Evolutionary conservation across 2,113 vertebrate species (phyloP).

Genomic region (Ciconia boyciana): DNA sequence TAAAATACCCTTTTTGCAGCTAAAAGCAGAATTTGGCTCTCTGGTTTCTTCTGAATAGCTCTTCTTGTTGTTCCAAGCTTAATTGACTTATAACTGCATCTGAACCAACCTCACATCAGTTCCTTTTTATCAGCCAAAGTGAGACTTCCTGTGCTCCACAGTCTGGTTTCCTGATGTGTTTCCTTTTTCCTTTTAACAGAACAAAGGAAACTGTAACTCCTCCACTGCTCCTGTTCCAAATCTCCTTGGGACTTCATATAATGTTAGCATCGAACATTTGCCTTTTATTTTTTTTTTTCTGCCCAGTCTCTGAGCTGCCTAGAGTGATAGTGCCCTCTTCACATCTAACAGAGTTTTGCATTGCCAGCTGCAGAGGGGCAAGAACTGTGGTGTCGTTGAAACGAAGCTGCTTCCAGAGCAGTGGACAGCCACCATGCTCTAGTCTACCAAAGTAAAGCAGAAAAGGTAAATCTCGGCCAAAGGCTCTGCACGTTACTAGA

Average conservation of each 20-base stretch:
- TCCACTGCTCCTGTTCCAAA: slow-evolving; percentile 60
- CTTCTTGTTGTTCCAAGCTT: slow-evolving; percentile 77
- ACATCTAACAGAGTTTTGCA: background rate
- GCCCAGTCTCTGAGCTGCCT: background rate
- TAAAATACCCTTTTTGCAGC: background rate
- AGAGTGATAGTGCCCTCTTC: slow-evolving; percentile 3
- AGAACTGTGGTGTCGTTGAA: accelerated
- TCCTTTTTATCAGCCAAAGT: slow-evolving; percentile 86
- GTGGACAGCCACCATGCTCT: background rate
- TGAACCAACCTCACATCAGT: slow-evolving; percentile 77
- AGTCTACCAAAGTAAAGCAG: background rate
- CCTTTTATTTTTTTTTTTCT: background rate
- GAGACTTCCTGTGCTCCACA: slow-evolving; percentile 91
- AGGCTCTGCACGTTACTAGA: background rate
- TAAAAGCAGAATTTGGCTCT: slow-evolving; percentile 38
- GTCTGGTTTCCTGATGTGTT: slow-evolving; percentile 95
- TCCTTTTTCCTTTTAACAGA: slow-evolving; percentile 91
- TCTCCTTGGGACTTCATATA: slow-evolving; percentile 65
- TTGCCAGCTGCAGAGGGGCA: background rate
- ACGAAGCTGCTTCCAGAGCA: background rate
- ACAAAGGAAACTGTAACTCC: slow-evolving; percentile 88
- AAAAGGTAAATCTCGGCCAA: background rate
- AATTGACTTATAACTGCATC: slow-evolving; percentile 85
- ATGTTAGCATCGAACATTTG: slow-evolving; percentile 7
- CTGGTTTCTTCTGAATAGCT: slow-evolving; percentile 65